Conservation (phyloP, 2,797 vertebrate species). For the Ctenosaura bakeri region DNA sequence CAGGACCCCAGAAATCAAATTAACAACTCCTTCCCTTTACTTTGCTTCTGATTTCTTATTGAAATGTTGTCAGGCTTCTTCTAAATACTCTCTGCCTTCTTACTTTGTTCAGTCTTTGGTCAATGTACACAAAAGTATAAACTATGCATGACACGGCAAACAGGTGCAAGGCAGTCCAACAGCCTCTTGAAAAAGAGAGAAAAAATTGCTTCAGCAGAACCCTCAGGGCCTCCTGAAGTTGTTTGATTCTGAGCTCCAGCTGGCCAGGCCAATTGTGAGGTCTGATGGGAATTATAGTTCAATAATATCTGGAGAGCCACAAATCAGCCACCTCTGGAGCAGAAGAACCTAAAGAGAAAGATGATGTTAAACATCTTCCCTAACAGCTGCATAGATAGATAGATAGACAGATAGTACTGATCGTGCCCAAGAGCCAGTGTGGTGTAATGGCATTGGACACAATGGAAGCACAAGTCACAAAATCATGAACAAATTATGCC, state of each 20-base stretch:
- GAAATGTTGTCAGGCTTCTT: background rate
- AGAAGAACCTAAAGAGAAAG: background rate
- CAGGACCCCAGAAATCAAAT: no score
- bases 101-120: background rate
- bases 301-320: background rate
- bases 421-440: no score
- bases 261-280: background rate
- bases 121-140: background rate
- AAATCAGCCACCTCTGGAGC: background rate
- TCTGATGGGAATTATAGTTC: background rate
- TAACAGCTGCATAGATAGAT: no score
- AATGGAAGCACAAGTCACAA: no score
- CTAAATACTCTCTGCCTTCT: background rate
- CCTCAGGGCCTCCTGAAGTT: no score
- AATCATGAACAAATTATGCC: no score
- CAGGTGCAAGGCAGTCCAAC: background rate
- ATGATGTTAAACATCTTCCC: no score
- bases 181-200: background rate
- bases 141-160: background rate
- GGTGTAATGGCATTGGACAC: no score
- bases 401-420: no score
- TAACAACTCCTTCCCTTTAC: background rate
- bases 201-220: no score
- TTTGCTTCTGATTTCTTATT: background rate
- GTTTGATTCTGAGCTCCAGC: no score